These are phyloP conservation scores for Aegotheles bennettii DNA, from an alignment of 2,113 vertebrate genomes.

Conservation along the genomic window DNA sequence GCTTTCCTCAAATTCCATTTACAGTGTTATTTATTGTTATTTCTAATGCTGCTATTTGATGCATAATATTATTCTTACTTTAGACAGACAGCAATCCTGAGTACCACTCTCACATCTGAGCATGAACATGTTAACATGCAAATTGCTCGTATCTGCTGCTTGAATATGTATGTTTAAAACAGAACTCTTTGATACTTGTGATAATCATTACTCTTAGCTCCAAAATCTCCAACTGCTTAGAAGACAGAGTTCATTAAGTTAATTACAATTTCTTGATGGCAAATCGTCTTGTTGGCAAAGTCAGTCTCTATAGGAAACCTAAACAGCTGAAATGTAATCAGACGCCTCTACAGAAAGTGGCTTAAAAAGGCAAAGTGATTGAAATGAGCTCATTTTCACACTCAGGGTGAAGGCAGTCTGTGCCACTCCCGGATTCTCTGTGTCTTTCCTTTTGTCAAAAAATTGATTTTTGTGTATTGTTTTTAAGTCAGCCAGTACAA, in stretches of 20 bases:
- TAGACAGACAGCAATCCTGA: constrained; percentile 6
- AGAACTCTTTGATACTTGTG: constrained; percentile 36
- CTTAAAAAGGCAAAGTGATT: neutral
- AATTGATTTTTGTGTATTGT: constrained; percentile 70
- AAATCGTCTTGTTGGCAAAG: constrained; percentile 41
- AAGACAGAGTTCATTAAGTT: constrained; percentile 61
- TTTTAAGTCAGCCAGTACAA: constrained; percentile 36
- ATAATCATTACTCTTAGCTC: constrained; percentile 32
- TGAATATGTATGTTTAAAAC: constrained; percentile 17
- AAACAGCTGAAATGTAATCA: constrained; percentile 41
- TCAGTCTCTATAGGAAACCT: constrained; percentile 18
- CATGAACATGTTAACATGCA: constrained; percentile 8
- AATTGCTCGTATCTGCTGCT: constrained; percentile 5
- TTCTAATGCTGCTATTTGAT: constrained; percentile 10
- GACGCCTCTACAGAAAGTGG: neutral
- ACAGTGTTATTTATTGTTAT: constrained; percentile 17
- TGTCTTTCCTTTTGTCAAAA: constrained; percentile 52
- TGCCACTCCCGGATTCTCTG: neutral
- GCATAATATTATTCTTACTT: neutral
- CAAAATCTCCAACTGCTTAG: constrained; percentile 48
- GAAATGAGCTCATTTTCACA: constrained; percentile 14
- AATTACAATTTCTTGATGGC: constrained; percentile 63
- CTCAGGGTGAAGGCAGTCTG: neutral
- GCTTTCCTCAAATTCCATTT: constrained; percentile 6
- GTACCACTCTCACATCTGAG: neutral